Evolutionary conservation across 2,113 vertebrate species (phyloP).

Genomic region (Pundamilia nyererei): DNA sequence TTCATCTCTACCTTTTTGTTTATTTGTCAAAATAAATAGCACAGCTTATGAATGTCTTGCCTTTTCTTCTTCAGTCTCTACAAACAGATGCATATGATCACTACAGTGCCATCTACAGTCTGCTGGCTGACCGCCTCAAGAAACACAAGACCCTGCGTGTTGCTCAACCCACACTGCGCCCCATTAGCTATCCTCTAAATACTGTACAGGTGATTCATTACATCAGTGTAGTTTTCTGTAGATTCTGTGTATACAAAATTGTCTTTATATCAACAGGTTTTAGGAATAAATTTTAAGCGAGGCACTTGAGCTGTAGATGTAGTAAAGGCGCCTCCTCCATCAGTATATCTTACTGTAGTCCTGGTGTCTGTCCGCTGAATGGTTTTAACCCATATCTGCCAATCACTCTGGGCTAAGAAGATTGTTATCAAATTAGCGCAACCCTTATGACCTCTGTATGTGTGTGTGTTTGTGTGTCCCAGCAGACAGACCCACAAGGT

Average conservation of each 20-base stretch:
- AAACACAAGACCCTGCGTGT: constrained; percentile 91
- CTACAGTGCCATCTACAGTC: constrained; percentile 98
- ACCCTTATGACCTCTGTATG: constrained; percentile 30
- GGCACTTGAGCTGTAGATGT: not conserved
- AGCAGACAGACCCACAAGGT: constrained; percentile 82
- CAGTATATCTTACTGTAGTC: not conserved
- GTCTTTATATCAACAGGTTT: not conserved
- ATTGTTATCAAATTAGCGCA: constrained; percentile 19
- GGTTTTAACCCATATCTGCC: constrained; percentile 20
- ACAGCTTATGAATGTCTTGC: not conserved
- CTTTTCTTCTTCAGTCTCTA: constrained; percentile 73
- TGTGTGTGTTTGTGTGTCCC: constrained; percentile 1
- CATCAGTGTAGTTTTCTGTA: not conserved
- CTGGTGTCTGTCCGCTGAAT: not conserved
- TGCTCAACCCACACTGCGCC: constrained; percentile 73
- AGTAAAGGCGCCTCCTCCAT: not conserved
- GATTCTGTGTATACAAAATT: not conserved
- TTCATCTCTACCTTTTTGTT: not conserved
- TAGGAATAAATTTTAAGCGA: not conserved
- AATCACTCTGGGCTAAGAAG: constrained; percentile 19
- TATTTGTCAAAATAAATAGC: not conserved
- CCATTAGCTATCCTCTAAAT: constrained; percentile 79
- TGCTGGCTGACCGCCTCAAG: constrained; percentile 93
- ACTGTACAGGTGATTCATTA: constrained; percentile 78
- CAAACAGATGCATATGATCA: constrained; percentile 94